phyloP scores from a whole-genome alignment of 2,113 vertebrate genomes.

The Mormyrus lacerda region DNA sequence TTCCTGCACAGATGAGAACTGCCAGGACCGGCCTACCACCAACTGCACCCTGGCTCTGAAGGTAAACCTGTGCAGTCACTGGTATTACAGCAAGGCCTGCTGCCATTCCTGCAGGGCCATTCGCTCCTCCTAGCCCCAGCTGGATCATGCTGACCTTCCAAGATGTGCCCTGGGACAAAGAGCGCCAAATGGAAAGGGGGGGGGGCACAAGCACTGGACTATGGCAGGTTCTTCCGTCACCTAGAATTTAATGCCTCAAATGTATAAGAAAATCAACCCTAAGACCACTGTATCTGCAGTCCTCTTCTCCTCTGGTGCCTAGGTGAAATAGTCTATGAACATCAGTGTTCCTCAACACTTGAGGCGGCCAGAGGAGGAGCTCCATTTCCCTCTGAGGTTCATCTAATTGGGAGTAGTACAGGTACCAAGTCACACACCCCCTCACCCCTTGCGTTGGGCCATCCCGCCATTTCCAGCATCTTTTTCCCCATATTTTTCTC shows the following conservation, averaged over 20 bases:
- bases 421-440: background rate
- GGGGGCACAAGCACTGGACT: background rate
- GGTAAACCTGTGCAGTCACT: conserved; percentile 94
- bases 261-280: background rate
- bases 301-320: background rate
- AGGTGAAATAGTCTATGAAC: background rate
- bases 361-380: background rate
- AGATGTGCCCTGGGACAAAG: background rate
- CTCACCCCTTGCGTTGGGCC: background rate
- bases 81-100: conserved; percentile 98
- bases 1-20: conserved; percentile 78
- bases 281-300: background rate
- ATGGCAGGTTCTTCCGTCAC: background rate
- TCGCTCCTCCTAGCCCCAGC: conserved; percentile 40
- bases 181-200: background rate
- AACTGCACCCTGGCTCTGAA: conserved; percentile 95
- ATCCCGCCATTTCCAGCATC: background rate
- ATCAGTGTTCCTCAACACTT: background rate
- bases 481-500: background rate
- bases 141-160: background rate
- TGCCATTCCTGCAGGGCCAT: conserved; percentile 80
- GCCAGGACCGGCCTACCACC: conserved; percentile 89
- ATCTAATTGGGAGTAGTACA: background rate
- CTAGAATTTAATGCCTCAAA: background rate
- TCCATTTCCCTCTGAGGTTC: background rate